phyloP scores from a whole-genome alignment of 2,888 invertebrate genomes.

The Cremastobaeus sp. region DNA sequence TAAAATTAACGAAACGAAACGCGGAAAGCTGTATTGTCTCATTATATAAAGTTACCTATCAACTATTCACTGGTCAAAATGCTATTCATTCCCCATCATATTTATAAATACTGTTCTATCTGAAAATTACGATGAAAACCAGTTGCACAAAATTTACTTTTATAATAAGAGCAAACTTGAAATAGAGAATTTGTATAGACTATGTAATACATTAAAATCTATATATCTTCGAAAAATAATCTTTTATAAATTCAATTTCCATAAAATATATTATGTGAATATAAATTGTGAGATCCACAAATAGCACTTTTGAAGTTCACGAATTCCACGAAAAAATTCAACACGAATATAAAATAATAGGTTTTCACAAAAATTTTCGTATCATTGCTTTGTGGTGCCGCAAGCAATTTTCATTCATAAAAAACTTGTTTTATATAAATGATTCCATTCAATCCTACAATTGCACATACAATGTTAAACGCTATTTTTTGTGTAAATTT shows the following conservation, averaged over 20 bases:
- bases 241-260: too few relatives aligned
- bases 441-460: conserved; percentile 32
- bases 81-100: conserved; percentile 37
- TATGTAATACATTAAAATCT: too few relatives aligned
- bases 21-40: conserved; percentile 74
- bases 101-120: conserved; percentile 14
- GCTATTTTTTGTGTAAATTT: conserved; percentile 34
- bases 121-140: conserved; percentile 25
- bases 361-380: conserved; percentile 31
- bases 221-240: too few relatives aligned
- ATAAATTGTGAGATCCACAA: too few relatives aligned
- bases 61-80: conserved; percentile 25
- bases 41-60: conserved; percentile 69
- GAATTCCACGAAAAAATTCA: too few relatives aligned
- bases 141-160: background rate
- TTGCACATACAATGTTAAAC: conserved; percentile 42
- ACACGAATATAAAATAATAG: too few relatives aligned
- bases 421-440: conserved; percentile 32
- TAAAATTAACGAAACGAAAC: conserved; percentile 22
- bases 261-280: too few relatives aligned
- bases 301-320: too few relatives aligned
- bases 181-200: too few relatives aligned
- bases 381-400: conserved; percentile 12
- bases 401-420: conserved; percentile 42
- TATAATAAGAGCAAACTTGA: too few relatives aligned